Conservation (phyloP, 2,797 vertebrate species). For the Sebastes reedi region DNA sequence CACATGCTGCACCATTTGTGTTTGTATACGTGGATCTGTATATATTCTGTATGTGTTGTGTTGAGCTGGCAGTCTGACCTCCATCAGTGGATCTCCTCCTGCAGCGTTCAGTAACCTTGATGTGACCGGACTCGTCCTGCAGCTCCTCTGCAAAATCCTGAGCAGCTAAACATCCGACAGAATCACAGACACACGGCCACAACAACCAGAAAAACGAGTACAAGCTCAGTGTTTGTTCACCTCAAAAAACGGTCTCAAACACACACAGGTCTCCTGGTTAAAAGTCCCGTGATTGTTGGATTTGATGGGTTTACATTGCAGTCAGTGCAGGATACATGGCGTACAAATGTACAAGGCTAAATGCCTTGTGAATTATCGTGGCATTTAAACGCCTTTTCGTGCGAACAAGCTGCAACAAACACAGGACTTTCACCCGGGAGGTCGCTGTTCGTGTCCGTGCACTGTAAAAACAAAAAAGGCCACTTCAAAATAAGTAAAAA, state of each 20-base stretch:
- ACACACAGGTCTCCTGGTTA: too few species aligned
- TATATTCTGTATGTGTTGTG: not conserved
- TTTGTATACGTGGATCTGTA: not conserved
- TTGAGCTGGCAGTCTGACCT: not conserved
- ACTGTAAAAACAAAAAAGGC: too few species aligned
- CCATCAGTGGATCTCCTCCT: slow-evolving; percentile 14
- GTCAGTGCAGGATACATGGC: too few species aligned
- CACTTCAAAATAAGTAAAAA: too few species aligned
- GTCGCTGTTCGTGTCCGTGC: too few species aligned
- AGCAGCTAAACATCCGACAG: not conserved
- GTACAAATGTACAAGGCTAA: too few species aligned
- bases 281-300: too few species aligned
- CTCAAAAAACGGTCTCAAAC: not conserved
- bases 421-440: too few species aligned
- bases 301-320: too few species aligned
- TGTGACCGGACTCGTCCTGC: not conserved
- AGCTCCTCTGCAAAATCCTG: slow-evolving; percentile 1
- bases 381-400: too few species aligned
- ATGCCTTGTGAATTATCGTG: too few species aligned
- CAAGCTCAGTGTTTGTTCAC: not conserved
- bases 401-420: too few species aligned
- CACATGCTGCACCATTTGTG: slow-evolving; percentile 16
- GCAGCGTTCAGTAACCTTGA: slow-evolving; percentile 29
- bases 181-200: not conserved
- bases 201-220: not conserved